A percentile compares a stretch with the other conserved stretches of the same genome.
Evolutionary conservation across 2,797 vertebrate genomes (phyloP).

Genomic region (Oophaga sylvatica): DNA sequence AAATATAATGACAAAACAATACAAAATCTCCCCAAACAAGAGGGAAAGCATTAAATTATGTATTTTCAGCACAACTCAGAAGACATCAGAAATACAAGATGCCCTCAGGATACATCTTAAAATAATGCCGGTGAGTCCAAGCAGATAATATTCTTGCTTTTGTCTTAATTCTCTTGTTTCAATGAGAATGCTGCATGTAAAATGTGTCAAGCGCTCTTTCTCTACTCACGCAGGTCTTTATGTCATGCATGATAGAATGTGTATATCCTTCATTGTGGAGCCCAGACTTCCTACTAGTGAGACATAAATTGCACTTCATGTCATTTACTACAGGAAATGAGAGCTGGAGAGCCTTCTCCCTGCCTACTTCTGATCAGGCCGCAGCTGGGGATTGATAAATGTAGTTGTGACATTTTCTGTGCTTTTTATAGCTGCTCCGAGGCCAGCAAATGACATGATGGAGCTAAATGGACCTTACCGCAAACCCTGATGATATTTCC

Average conservation of each 20-base stretch:
- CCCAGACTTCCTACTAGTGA: constrained; percentile 22
- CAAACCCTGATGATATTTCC: constrained; percentile 21
- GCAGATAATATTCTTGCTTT: constrained; percentile 34
- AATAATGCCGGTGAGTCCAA: constrained; percentile 20
- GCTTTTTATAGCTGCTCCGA: constrained; percentile 39
- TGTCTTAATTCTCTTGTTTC: constrained; percentile 10
- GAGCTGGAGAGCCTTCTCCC: constrained; percentile 6
- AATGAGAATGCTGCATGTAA: background rate
- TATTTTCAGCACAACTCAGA: background rate
- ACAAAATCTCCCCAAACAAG: background rate
- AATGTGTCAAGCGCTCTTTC: background rate
- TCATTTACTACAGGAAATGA: constrained; percentile 53
- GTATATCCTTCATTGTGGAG: constrained; percentile 11
- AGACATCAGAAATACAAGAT: background rate
- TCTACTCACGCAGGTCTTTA: background rate
- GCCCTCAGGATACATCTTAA: constrained; percentile 23
- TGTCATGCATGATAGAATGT: constrained; percentile 29
- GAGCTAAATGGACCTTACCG: constrained; percentile 41
- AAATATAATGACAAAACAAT: background rate
- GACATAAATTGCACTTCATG: constrained; percentile 49
- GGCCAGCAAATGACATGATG: constrained; percentile 8
- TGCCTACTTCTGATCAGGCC: constrained; percentile 30
- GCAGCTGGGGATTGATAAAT: constrained; percentile 37
- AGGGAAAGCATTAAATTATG: background rate
- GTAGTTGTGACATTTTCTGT: constrained; percentile 25